Evolutionary conservation across 2,113 vertebrate genomes (phyloP).

Genomic region (Oncorhynchus kisutch): DNA sequence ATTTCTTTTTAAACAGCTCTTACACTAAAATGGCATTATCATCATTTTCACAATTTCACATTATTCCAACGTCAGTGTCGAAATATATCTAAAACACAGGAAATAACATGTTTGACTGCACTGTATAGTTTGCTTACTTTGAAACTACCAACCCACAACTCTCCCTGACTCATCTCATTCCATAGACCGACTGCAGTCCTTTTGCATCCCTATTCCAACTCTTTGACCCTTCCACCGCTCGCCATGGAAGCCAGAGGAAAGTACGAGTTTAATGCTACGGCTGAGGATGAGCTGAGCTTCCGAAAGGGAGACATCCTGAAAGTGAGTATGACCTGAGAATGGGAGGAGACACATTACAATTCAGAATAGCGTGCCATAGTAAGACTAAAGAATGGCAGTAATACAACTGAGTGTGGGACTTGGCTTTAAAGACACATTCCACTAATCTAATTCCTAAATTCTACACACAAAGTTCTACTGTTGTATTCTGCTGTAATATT

Average conservation of each 20-base stretch:
- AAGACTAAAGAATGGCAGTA: background rate
- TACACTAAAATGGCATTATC: no score
- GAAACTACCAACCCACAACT: background rate
- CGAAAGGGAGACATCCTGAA: slow-evolving; percentile 87
- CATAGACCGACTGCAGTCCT: background rate
- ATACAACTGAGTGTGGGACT: background rate
- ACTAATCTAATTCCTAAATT: background rate
- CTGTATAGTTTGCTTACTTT: no score
- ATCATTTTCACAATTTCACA: no score
- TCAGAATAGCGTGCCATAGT: background rate
- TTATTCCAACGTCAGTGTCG: no score
- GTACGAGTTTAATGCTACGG: slow-evolving; percentile 84
- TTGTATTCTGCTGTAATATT: background rate
- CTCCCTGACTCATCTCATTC: background rate
- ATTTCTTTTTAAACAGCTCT: no score
- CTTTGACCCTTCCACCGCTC: background rate
- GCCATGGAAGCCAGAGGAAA: slow-evolving; percentile 89
- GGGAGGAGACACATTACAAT: background rate
- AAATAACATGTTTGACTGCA: background rate
- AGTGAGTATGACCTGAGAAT: slow-evolving; percentile 65
- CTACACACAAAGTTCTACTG: background rate
- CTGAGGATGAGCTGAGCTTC: slow-evolving; percentile 90
- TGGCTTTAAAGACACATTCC: background rate
- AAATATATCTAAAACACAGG: no score
- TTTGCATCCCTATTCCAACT: background rate